Evolutionary conservation across 2,797 vertebrate genomes (phyloP), one percentile per base, ranked within the genome.

Genomic region (Propithecus perrieri): DNA sequence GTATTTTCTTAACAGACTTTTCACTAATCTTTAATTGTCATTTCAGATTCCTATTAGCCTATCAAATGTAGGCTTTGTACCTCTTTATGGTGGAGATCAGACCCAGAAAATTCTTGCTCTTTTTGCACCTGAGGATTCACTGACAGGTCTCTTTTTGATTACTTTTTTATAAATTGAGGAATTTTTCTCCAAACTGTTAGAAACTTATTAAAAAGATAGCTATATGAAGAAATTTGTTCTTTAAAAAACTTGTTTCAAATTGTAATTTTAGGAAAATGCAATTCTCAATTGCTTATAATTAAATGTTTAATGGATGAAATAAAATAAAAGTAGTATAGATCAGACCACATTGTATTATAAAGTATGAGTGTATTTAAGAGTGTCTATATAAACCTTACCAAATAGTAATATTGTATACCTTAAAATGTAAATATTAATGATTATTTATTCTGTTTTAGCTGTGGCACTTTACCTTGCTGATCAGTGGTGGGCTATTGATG

Each of bases 401-500:
- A 59, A 43, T 74, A 79, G 43, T 84, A 75, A 24, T 43, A 43
- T 5, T 89, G 10, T 41, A 33, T 87, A 13, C 10, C 75, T 59
- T 69, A 81, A 92, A 81, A 93, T 38, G 79, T 89, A 33, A 41
- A 30, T 96, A 38, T 85, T 97, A 95, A 96, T 89, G 67, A 48
- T 38, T 20, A 46, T 93, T 81, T 96, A 20, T 95, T 97, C 72
- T 93, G 0, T 97, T 97, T 89, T 84, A 98, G 99, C 99, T 97
- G 98, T 99, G 95, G 99, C 99, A n/a, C 98, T 99, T 86, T 99
- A 99, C 98, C 98, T 99, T 96, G 98, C 98, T 98, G 98, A 98
- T 94, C 98, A 97, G 78, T 99, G 99, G 99, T 99, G 99, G 99
- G 96, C 99, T 43, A 86, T 99, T 96, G 99, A 99, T 92, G 99